Evolutionary conservation across 2,113 vertebrate genomes (phyloP).

Genomic region (Entelurus aequoreus): DNA sequence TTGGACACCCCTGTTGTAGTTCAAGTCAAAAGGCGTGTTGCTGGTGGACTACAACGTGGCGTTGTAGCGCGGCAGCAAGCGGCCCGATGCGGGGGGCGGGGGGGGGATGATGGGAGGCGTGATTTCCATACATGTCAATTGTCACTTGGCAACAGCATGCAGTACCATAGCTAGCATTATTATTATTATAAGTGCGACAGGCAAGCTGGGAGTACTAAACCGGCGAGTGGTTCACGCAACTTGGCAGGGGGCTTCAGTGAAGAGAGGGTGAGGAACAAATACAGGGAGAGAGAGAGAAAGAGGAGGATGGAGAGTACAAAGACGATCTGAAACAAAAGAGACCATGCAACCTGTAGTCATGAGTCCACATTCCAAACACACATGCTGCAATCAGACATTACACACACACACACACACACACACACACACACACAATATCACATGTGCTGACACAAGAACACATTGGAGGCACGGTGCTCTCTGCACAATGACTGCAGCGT

Average conservation of each 20-base stretch:
- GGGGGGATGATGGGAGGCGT: too few species aligned
- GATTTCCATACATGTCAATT: constrained; percentile 1
- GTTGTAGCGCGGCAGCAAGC: constrained; percentile 67
- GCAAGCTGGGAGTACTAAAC: constrained; percentile 72
- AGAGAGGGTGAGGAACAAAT: constrained; percentile 71
- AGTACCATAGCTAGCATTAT: constrained; percentile 66
- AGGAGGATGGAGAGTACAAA: constrained; percentile 67
- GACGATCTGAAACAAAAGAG: constrained; percentile 74
- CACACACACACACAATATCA: constrained; percentile 50
- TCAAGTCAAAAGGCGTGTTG: constrained; percentile 52
- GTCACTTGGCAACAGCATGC: constrained; percentile 63
- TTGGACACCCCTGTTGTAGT: not conserved
- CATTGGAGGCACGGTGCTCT: constrained; percentile 62
- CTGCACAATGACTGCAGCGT: constrained; percentile 38
- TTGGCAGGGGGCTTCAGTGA: constrained; percentile 68
- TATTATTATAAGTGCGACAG: constrained; percentile 64
- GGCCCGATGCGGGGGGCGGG: constrained; percentile 49
- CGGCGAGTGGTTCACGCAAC: constrained; percentile 67
- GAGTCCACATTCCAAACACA: constrained; percentile 65
- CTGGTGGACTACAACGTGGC: constrained; percentile 63
- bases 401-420: constrained; percentile 49
- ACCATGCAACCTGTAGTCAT: constrained; percentile 65
- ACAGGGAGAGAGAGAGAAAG: constrained; percentile 70
- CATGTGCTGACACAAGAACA: constrained; percentile 49
- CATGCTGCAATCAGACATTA: constrained; percentile 55